Evolutionary conservation across 2,888 invertebrate species (phyloP).

Genomic region (Pristionchus exspectatus): DNA sequence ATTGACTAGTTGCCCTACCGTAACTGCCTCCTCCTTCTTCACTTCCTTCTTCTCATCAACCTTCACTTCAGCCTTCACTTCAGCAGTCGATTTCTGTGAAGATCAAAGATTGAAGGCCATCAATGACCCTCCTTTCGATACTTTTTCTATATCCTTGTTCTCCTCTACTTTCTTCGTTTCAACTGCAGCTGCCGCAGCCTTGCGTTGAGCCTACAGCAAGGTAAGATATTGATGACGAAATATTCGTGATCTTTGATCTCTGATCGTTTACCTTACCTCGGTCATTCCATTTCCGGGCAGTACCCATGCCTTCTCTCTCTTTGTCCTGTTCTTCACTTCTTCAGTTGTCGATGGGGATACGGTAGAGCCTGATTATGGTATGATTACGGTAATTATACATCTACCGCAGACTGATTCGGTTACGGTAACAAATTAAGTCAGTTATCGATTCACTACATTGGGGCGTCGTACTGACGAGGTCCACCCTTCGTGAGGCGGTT

Average conservation of each 20-base stretch:
- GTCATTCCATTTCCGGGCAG: slow-evolving; percentile 14
- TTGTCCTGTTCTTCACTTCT: background rate
- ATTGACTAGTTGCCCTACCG: background rate
- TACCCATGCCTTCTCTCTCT: background rate
- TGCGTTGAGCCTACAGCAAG: background rate
- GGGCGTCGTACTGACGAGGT: too few species aligned
- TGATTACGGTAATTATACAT: background rate
- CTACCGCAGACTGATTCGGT: too few species aligned
- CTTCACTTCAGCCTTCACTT: background rate
- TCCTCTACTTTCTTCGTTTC: background rate
- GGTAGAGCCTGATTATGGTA: slow-evolving; percentile 16
- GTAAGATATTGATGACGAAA: background rate
- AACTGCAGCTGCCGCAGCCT: background rate
- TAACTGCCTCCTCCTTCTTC: background rate
- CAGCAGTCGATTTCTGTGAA: background rate
- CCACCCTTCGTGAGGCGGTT: too few species aligned
- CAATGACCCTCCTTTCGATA: background rate
- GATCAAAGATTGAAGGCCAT: background rate
- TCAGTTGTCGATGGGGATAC: background rate
- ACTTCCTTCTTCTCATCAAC: background rate
- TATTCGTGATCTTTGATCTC: background rate
- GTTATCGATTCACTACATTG: too few species aligned
- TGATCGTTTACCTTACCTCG: background rate
- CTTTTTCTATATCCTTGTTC: background rate
- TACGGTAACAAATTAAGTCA: background rate